Percentiles rank a stretch among this genome's conserved stretches.
These are phyloP conservation scores for Microtus ochrogaster DNA, from an alignment of 2,113 vertebrate genomes.

Conservation along the genomic window DNA sequence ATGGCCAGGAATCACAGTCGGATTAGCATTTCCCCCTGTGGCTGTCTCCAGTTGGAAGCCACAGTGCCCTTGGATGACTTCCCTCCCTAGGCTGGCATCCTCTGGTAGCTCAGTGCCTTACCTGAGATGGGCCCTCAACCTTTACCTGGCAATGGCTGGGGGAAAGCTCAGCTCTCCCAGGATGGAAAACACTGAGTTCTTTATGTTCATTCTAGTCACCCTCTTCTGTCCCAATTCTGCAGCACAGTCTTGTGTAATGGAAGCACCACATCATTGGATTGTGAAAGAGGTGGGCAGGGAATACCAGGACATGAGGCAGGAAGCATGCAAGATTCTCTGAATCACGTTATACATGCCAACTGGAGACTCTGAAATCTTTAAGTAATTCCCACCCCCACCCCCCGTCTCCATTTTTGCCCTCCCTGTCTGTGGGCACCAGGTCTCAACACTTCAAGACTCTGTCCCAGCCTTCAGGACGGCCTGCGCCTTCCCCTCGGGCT, in stretches of 20 bases:
- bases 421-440: background rate
- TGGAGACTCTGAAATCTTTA: background rate
- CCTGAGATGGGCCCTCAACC: background rate
- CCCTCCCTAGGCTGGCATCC: background rate
- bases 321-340: background rate
- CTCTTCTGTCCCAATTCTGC: background rate
- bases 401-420: background rate
- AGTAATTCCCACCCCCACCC: background rate
- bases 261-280: slow-evolving; percentile 5
- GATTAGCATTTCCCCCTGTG: background rate
- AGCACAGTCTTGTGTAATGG: background rate
- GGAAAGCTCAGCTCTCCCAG: background rate
- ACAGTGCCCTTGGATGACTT: background rate
- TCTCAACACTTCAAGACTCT: background rate
- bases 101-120: background rate
- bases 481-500: background rate
- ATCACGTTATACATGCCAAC: background rate
- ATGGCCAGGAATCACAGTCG: background rate
- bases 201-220: background rate
- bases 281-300: background rate
- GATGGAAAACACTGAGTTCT: background rate
- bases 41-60: background rate
- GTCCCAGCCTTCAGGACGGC: background rate
- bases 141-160: background rate
- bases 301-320: background rate